A percentile compares a stretch with the other conserved stretches of the same genome.
phyloP scores from a whole-genome alignment of 2,888 invertebrate species.

The Norana najaformis region DNA sequence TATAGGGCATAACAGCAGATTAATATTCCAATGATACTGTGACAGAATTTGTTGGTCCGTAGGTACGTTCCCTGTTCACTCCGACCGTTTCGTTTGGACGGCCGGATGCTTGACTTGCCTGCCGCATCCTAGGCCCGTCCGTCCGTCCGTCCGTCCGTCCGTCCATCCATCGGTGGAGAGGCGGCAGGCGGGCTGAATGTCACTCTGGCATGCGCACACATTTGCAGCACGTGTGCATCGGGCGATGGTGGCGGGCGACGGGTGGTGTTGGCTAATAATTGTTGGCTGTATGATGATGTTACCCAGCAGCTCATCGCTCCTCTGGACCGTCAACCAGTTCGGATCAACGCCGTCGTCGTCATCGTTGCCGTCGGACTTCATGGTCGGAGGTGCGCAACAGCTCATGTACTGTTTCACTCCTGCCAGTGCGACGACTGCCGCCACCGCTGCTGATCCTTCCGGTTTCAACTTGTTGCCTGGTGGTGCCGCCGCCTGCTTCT shows the following conservation, averaged over 20 bases:
- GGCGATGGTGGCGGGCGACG: not conserved
- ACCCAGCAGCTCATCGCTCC: not conserved
- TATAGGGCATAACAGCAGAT: conserved; percentile 8
- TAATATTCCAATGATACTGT: conserved; percentile 17
- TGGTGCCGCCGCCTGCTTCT: conserved; percentile 9
- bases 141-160: not conserved
- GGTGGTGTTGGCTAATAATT: not conserved
- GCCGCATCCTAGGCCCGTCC: not conserved
- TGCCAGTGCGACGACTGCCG: not conserved
- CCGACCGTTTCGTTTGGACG: not conserved
- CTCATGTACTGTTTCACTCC: conserved; percentile 26
- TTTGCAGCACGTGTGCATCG: not conserved
- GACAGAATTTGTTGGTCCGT: conserved; percentile 20
- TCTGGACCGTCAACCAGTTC: conserved; percentile 13
- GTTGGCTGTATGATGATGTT: conserved; percentile 6
- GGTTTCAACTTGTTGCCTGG: conserved; percentile 23
- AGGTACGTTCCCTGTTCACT: not conserved
- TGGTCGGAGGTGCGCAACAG: not conserved
- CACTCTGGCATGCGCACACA: conserved; percentile 5
- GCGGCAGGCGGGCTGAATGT: conserved; percentile 16
- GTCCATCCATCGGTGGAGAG: not conserved
- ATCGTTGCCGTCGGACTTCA: not conserved
- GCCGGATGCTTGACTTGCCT: not conserved
- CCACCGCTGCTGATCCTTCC: not conserved
- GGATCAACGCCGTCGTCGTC: not conserved